phyloP scores from a whole-genome alignment of 2,888 invertebrate genomes.

The Tupiocoris notatus region DNA sequence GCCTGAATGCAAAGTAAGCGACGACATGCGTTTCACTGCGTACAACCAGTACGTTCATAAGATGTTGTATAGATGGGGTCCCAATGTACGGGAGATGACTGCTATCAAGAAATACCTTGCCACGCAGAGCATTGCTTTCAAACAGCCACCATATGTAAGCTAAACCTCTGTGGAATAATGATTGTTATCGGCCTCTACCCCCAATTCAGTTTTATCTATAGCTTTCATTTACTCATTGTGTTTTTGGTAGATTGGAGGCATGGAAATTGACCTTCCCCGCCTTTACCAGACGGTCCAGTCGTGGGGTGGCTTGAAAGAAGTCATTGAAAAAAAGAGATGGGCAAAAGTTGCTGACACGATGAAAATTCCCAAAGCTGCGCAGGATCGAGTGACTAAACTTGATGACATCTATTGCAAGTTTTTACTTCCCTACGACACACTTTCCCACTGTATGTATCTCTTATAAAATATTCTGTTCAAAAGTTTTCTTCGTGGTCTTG shows the following conservation, averaged over 20 bases:
- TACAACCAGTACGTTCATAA: constrained; percentile 88
- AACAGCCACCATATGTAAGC: constrained; percentile 74
- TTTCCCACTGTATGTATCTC: constrained; percentile 65
- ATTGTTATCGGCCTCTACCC: not conserved
- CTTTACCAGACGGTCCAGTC: constrained; percentile 81
- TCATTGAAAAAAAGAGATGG: constrained; percentile 88
- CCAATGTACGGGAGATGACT: constrained; percentile 77
- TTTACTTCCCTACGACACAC: constrained; percentile 81
- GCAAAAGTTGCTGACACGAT: constrained; percentile 82
- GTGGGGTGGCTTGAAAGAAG: constrained; percentile 80
- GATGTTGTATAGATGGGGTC: constrained; percentile 85
- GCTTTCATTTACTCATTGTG: too few species aligned
- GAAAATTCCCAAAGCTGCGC: constrained; percentile 75
- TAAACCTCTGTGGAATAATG: not conserved
- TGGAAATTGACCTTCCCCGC: constrained; percentile 85
- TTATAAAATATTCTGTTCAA: too few species aligned
- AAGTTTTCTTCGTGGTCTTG: too few species aligned
- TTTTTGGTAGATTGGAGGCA: constrained; percentile 71
- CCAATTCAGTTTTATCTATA: not conserved
- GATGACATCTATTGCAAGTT: constrained; percentile 90
- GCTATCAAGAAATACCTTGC: constrained; percentile 79
- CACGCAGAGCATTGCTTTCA: constrained; percentile 71
- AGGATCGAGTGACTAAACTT: constrained; percentile 76
- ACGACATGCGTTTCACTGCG: constrained; percentile 82
- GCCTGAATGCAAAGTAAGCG: constrained; percentile 78